Base-by-base conservation (phyloP, 2,797 vertebrate species). In the Passerculus sandwichensis region DNA sequence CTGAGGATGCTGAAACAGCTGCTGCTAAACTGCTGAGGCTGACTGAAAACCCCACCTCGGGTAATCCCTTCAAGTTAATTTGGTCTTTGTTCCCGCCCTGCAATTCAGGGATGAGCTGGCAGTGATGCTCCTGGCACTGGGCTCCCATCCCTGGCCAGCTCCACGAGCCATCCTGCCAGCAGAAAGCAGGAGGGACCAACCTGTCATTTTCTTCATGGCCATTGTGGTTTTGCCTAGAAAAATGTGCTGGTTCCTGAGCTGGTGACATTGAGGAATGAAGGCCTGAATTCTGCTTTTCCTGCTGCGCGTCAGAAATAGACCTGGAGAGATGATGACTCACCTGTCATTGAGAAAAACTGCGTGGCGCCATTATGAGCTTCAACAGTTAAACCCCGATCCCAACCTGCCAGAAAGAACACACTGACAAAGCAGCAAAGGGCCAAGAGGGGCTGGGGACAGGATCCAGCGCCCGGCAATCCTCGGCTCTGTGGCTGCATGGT, bases 261-360 rank as follows among this genome's bases (percentile, higher is more conserved):
- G 82, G 73, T 77, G 85, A 47, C 90, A 72, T 4, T 79, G 82
- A 88, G 83, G 66, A 75, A 75, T 1, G 57, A 51, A 81, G 80
- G 85, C 30, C 85, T 83, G 86, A 26, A 48, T 71, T 65, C 78
- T 90, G 60, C 77, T 80, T 64, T 79, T 47, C 84, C 67, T 78
- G n/a, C 76, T 45, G 76, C 20, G 78, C 82, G 73, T 89, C 91
- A 95, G 94, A 95, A 96, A 95, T 94, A 96, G 94, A 88, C 65
- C 61, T 59, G 66, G 82, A 77, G 86, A 84, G 87, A 91, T 4
- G 80, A 91, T 96, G 96, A 96, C 76, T 97, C 95, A 96, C 95
- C 94, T 94, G 94, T 65, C 85, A 92, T 73, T 64, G 93, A 92
- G 94, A 80, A 85, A 84, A 91, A 42, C 75, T 10, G 61, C 30